phyloP scores from a whole-genome alignment of 2,888 invertebrate genomes.

The Margaritifera margaritifera region DNA sequence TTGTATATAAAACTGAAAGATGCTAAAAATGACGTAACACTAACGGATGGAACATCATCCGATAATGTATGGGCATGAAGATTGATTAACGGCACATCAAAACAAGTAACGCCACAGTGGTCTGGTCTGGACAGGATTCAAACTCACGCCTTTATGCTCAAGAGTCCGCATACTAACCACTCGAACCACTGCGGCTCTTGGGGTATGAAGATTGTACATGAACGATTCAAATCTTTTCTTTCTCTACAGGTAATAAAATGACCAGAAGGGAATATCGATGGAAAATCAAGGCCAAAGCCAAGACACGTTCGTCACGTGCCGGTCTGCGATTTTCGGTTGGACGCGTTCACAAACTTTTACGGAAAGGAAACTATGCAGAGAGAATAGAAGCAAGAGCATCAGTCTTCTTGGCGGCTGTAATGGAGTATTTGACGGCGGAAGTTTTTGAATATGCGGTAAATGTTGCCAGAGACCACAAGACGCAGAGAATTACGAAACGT shows the following conservation, averaged over 20 bases:
- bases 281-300: constrained; percentile 59
- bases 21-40: no score
- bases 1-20: no score
- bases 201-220: no score
- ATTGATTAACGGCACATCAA: no score
- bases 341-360: constrained; percentile 60
- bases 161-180: no score
- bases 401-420: constrained; percentile 69
- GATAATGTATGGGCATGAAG: no score
- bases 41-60: no score
- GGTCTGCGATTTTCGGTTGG: constrained; percentile 67
- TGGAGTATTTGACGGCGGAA: constrained; percentile 78
- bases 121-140: no score
- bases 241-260: constrained; percentile 39
- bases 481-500: constrained; percentile 82
- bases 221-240: no score
- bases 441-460: constrained; percentile 73
- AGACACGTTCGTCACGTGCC: constrained; percentile 59
- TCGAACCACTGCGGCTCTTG: no score
- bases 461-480: constrained; percentile 77
- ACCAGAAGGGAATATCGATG: constrained; percentile 71
- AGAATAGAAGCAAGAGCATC: constrained; percentile 70
- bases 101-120: no score
- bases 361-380: constrained; percentile 69
- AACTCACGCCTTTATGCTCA: no score